Evolutionary conservation across 1,140 invertebrate species (phyloP).

Genomic region (Eumaeus atala): DNA sequence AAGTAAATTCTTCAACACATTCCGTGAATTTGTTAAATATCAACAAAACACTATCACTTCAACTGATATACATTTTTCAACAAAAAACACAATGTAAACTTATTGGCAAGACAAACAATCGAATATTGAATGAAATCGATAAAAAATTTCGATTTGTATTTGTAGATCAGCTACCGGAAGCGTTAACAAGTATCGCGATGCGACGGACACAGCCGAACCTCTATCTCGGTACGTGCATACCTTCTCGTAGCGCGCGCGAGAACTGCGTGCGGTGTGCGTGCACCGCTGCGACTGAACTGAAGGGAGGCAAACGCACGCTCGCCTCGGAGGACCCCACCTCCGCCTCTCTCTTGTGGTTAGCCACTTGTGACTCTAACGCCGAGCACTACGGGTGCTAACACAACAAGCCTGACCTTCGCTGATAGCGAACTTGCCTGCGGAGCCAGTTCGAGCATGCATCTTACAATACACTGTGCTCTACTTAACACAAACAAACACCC

Average conservation of each 20-base stretch:
- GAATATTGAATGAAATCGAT: conserved; percentile 3
- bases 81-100: not conserved
- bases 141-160: conserved; percentile 19
- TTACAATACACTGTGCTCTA: conserved; percentile 33
- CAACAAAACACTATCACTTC: not conserved
- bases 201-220: conserved; percentile 21
- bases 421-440: conserved; percentile 31
- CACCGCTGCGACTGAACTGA: conserved; percentile 66
- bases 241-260: conserved; percentile 69
- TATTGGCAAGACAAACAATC: not conserved
- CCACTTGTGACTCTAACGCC: conserved; percentile 60
- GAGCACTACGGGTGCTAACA: conserved; percentile 59
- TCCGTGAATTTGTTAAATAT: not conserved
- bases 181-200: conserved; percentile 39
- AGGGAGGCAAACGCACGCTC: conserved; percentile 50
- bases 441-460: conserved; percentile 40
- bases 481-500: conserved; percentile 31
- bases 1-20: conserved; percentile 20
- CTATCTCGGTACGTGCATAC: conserved; percentile 45
- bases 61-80: not conserved
- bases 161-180: conserved; percentile 61
- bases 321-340: conserved; percentile 59
- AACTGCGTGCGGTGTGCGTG: conserved; percentile 71
- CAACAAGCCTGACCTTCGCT: conserved; percentile 60
- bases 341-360: conserved; percentile 55